These are phyloP conservation scores for Morpho achilles DNA, from an alignment of 2,888 invertebrate species.

Conservation along the genomic window DNA sequence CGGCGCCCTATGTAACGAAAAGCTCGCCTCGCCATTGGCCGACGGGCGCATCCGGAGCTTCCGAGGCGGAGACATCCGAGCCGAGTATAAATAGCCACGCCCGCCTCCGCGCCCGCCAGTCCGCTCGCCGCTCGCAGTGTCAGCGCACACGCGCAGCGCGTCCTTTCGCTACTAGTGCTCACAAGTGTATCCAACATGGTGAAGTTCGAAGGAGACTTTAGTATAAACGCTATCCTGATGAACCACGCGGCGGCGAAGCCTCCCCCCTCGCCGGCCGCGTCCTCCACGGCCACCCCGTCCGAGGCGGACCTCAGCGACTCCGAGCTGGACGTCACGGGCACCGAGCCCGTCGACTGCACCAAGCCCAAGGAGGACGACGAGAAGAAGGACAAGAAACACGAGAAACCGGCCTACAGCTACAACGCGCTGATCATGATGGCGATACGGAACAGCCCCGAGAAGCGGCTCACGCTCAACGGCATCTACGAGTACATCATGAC, in stretches of 20 bases:
- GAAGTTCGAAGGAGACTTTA: slow-evolving; percentile 85
- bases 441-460: slow-evolving; percentile 95
- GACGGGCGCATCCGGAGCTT: slow-evolving; percentile 37
- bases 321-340: slow-evolving; percentile 88
- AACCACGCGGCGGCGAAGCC: slow-evolving; percentile 66
- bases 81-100: slow-evolving; percentile 54
- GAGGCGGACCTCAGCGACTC: slow-evolving; percentile 79
- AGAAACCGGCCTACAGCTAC: slow-evolving; percentile 98
- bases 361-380: slow-evolving; percentile 66
- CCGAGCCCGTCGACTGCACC: slow-evolving; percentile 85
- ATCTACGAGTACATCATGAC: slow-evolving; percentile 99
- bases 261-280: slow-evolving; percentile 62
- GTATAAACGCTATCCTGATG: slow-evolving; percentile 88
- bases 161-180: slow-evolving; percentile 32
- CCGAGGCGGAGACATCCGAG: slow-evolving; percentile 46
- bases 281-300: slow-evolving; percentile 60
- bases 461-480: slow-evolving; percentile 95
- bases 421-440: slow-evolving; percentile 99
- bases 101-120: slow-evolving; percentile 72
- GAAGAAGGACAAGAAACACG: slow-evolving; percentile 83
- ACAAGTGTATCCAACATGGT: slow-evolving; percentile 65
- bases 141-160: slow-evolving; percentile 49
- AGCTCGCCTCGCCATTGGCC: slow-evolving; percentile 56
- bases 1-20: slow-evolving; percentile 60
- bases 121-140: slow-evolving; percentile 56